Base-by-base conservation (phyloP, 2,797 vertebrate genomes). In the Enteromius trimaculatus region DNA sequence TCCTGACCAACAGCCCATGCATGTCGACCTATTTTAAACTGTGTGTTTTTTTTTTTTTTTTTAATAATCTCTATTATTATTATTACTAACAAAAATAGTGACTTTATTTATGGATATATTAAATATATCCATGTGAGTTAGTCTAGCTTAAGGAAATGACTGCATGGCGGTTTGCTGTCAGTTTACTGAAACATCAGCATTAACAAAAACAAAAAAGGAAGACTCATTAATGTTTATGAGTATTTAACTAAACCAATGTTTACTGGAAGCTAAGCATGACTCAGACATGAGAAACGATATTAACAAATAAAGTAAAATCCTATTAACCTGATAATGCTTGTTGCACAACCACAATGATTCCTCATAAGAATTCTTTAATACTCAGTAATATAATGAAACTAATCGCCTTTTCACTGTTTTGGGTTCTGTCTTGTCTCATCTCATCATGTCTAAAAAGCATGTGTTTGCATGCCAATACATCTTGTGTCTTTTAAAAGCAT, bases 401-500 rank as follows among this genome's bases (percentile, higher is more conserved):
- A 4, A 76, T 42, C 4, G 0, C 17, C 8, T 37, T 75, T 13
- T 8, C 31, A 53, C 19, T 31, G 26, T 37, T n/a, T 37, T n/a
- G 71, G 19, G 49, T 75, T 47, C 60, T 37, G 81, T 77, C 71
- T 65, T 77, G 58, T 78, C 60, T 49, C 11, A 39, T 84, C 62
- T 42, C 8, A 11, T 51, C 58, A 21, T 44, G 42, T 68, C 9
- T 78, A 26, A 77, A 81, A 62, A 79, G 85, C 85, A 88, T 79
- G 83, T 39, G 64, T 85, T 60, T 80, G 87, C 86, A 88, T 85
- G 86, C 31, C 66, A 47, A 83, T 47, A 55, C 77, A 70, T 70
- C 10, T 81, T 44, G 66, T 78, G 60, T 85, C 78, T 79, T 81
- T 51, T 79, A 75, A 53, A 69, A 80, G 60, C 44, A 78, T 42